Conservation (phyloP, 2,797 vertebrate species). For the Phyllotis vaccarum region DNA sequence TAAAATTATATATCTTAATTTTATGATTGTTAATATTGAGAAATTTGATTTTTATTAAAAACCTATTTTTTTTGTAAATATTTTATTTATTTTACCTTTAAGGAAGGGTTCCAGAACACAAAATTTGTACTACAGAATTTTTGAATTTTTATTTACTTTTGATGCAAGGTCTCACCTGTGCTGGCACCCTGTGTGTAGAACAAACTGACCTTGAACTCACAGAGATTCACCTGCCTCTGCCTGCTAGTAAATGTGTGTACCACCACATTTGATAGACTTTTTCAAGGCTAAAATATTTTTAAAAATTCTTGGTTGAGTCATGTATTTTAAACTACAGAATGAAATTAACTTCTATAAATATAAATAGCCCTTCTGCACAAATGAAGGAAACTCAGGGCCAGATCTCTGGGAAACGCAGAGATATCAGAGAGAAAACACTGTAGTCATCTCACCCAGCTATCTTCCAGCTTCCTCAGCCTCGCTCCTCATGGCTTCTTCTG, state of each 20-base stretch:
- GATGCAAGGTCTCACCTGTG: not conserved
- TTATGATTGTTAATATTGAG: slow-evolving; percentile 66
- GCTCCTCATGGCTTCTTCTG: too few species aligned
- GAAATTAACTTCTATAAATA: not conserved
- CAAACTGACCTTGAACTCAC: not conserved
- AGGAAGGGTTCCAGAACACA: slow-evolving; percentile 50
- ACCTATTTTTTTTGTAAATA: slow-evolving; percentile 44
- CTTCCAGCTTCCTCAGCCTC: too few species aligned
- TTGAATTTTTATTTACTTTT: not conserved
- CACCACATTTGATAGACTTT: not conserved
- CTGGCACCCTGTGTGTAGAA: not conserved
- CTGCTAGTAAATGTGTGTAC: not conserved
- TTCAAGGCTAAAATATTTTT: slow-evolving; percentile 56
- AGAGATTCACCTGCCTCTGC: not conserved
- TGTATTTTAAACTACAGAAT: slow-evolving; percentile 54
- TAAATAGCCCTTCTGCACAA: slow-evolving; percentile 34
- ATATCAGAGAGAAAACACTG: too few species aligned
- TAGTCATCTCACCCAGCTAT: too few species aligned
- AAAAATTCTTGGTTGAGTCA: not conserved
- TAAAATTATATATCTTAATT: slow-evolving; percentile 19
- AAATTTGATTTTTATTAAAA: slow-evolving; percentile 15
- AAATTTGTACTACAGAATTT: slow-evolving; percentile 48
- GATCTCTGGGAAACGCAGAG: too few species aligned
- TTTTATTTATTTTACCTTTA: slow-evolving; percentile 58
- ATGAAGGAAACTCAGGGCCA: too few species aligned